Conservation (phyloP, 2,888 invertebrate species). For the Buathra laborator region DNA sequence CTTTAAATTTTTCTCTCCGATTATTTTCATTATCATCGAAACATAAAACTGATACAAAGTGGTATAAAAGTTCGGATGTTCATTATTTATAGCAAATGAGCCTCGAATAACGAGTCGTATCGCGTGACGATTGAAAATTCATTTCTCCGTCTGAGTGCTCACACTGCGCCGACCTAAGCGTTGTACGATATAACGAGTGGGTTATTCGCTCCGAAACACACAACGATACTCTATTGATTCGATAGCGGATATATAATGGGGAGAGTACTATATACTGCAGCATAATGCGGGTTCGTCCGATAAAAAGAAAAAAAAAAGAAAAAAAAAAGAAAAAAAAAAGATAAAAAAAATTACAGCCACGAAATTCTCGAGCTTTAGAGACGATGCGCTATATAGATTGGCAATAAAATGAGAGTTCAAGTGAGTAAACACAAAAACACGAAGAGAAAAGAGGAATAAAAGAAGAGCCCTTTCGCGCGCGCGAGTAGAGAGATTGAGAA, state of each 20-base stretch:
- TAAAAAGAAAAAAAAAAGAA: not conserved
- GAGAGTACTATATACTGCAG: not conserved
- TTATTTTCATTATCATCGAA: no score
- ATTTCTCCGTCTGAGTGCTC: not conserved
- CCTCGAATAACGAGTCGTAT: not conserved
- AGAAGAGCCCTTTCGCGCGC: conserved; percentile 2
- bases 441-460: not conserved
- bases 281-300: not conserved
- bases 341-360: not conserved
- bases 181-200: not conserved
- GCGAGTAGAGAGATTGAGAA: conserved; percentile 38
- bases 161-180: not conserved
- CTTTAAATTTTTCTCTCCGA: no score
- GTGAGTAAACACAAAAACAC: conserved; percentile 46
- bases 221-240: not conserved
- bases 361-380: not conserved
- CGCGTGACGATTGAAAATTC: not conserved
- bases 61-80: not conserved
- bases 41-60: not conserved
- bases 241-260: not conserved
- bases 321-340: not conserved
- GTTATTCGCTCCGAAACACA: not conserved
- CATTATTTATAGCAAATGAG: not conserved
- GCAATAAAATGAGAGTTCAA: conserved; percentile 15
- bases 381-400: not conserved